Evolutionary conservation across 2,888 invertebrate species (phyloP).

Genomic region (Caenorhabditis virilis): DNA sequence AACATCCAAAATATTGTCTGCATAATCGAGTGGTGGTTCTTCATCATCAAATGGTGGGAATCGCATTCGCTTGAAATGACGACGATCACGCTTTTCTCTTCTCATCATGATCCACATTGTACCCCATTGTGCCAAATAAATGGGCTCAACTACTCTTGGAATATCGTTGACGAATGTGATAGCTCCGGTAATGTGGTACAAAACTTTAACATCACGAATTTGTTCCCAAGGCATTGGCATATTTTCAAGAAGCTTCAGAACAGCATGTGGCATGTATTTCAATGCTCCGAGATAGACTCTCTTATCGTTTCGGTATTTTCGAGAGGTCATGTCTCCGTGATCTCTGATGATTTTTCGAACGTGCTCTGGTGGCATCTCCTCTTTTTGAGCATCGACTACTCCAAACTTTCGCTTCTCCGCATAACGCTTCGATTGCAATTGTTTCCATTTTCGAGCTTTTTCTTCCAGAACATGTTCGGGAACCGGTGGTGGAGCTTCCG

Average conservation of each 20-base stretch:
- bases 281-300: constrained; percentile 95
- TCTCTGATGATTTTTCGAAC: constrained; percentile 97
- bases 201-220: constrained; percentile 90
- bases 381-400: constrained; percentile 97
- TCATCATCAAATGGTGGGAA: constrained; percentile 99
- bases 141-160: constrained; percentile 98
- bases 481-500: constrained; percentile 7
- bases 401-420: constrained; percentile 98
- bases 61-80: constrained; percentile 98
- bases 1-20: constrained; percentile 97
- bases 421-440: constrained; percentile 96
- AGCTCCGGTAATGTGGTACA: constrained; percentile 98
- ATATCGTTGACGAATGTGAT: constrained; percentile 99
- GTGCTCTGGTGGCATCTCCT: constrained; percentile 99
- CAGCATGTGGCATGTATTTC: constrained; percentile 99
- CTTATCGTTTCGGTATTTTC: constrained; percentile 98
- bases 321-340: constrained; percentile 98
- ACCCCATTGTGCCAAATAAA: constrained; percentile 99
- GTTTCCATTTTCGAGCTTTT: constrained; percentile 84
- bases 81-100: constrained; percentile 91
- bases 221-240: constrained; percentile 99
- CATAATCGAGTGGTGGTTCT: constrained; percentile 98
- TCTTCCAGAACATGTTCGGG: constrained; percentile 40
- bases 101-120: constrained; percentile 99
- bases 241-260: constrained; percentile 95